A percentile compares a stretch with the other conserved stretches of the same genome.
Evolutionary conservation across 2,113 vertebrate genomes (phyloP).

Genomic region (Melanostigma gelatinosum): DNA sequence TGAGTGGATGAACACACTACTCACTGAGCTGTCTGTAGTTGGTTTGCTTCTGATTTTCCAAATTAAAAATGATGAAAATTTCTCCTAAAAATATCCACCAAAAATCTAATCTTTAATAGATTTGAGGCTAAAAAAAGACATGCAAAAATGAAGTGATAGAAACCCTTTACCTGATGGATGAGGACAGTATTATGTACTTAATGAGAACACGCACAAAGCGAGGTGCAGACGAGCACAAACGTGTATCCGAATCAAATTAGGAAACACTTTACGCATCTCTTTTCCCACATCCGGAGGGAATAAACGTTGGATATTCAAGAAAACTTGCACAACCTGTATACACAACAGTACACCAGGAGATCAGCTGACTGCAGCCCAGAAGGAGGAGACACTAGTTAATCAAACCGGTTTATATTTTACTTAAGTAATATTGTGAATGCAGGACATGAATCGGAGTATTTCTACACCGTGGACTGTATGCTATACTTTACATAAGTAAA

Average conservation of each 20-base stretch:
- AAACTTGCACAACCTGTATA: background rate
- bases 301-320: background rate
- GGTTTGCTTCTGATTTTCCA: background rate
- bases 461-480: background rate
- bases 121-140: background rate
- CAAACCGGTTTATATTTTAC: background rate
- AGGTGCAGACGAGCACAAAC: background rate
- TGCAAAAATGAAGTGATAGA: background rate
- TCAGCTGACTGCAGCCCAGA: background rate
- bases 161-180: background rate
- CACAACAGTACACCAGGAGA: background rate
- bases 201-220: background rate
- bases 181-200: background rate
- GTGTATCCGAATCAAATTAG: constrained; percentile 8
- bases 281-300: background rate
- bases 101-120: background rate
- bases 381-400: background rate
- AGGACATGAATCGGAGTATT: background rate
- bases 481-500: background rate
- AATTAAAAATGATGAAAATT: background rate
- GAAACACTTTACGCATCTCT: background rate
- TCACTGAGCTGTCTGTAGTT: background rate
- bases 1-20: background rate
- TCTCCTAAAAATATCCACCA: background rate
- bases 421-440: background rate